A percentile compares a stretch with the other conserved stretches of the same genome.
phyloP scores from a whole-genome alignment of 2,888 invertebrate species.

The Phaedon cochleariae region DNA sequence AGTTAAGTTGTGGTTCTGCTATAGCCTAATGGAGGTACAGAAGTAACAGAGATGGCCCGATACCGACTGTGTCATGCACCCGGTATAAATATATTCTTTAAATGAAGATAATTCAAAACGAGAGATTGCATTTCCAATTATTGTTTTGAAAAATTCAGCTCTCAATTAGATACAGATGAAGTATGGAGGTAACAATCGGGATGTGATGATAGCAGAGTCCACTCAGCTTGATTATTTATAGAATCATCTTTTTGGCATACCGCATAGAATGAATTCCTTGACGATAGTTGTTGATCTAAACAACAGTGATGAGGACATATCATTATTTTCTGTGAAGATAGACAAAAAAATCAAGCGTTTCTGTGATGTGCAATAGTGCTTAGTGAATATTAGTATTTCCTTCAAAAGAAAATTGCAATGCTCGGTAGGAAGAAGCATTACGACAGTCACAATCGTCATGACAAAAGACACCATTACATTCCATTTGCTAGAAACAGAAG shows the following conservation, averaged over 20 bases:
- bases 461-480: conserved; percentile 52
- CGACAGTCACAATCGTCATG: conserved; percentile 47
- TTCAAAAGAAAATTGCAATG: conserved; percentile 37
- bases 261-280: conserved; percentile 43
- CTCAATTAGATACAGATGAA: background rate
- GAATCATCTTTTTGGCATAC: conserved; percentile 53
- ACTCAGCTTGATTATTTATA: conserved; percentile 53
- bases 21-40: too few species aligned
- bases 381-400: background rate
- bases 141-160: too few species aligned
- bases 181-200: background rate
- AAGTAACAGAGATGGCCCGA: too few species aligned
- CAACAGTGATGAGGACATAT: conserved; percentile 34
- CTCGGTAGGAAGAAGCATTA: conserved; percentile 48
- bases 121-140: too few species aligned
- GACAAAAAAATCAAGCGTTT: background rate
- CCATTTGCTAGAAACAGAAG: conserved; percentile 54
- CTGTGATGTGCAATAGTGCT: conserved; percentile 28
- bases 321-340: conserved; percentile 19
- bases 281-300: conserved; percentile 34
- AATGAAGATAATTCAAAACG: too few species aligned
- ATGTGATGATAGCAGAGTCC: conserved; percentile 26
- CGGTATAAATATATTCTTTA: too few species aligned
- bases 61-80: too few species aligned
- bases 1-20: too few species aligned